A percentile compares a stretch with the other conserved stretches of the same genome.
Evolutionary conservation across 2,888 invertebrate genomes (phyloP).

Genomic region (Thereva nobilitata): DNA sequence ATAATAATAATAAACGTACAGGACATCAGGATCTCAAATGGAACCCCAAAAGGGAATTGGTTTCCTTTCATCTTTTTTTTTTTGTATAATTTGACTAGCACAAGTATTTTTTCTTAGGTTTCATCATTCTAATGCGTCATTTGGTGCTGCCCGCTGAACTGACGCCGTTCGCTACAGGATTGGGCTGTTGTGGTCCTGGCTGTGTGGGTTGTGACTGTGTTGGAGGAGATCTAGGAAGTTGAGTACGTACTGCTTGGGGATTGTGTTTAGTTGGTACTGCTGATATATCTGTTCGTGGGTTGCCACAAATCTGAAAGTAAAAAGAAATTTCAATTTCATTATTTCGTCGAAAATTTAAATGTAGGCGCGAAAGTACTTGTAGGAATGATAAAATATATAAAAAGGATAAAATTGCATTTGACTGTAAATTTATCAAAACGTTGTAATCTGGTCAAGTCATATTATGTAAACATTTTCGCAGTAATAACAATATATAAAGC

Average conservation of each 20-base stretch:
- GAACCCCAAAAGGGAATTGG: not conserved
- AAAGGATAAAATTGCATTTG: not conserved
- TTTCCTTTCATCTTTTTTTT: slow-evolving; percentile 15
- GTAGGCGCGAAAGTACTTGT: not conserved
- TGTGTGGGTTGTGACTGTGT: slow-evolving; percentile 38
- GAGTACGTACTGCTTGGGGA: slow-evolving; percentile 32
- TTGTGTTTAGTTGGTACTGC: slow-evolving; percentile 42
- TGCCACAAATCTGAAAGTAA: slow-evolving; percentile 54
- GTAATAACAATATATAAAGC: no score
- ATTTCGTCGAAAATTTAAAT: not conserved
- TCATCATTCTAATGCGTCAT: slow-evolving; percentile 60
- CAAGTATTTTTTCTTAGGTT: slow-evolving; percentile 59
- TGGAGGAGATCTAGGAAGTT: slow-evolving; percentile 54
- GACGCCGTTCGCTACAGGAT: slow-evolving; percentile 39
- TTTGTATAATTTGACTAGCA: slow-evolving; percentile 58
- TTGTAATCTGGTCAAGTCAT: no score
- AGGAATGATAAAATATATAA: not conserved
- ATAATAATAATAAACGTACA: slow-evolving; percentile 18
- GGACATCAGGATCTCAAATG: not conserved
- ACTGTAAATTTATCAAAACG: no score
- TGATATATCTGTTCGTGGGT: slow-evolving; percentile 52
- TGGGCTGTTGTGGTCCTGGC: slow-evolving; percentile 32
- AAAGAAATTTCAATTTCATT: not conserved
- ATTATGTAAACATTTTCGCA: no score
- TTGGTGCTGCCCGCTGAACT: slow-evolving; percentile 46